Evolutionary conservation across 1,140 invertebrate species (phyloP).

Genomic region (Apis mellifera): Amel_HAv3.1 CM009938.2:7474001-7474500

Average conservation of each 20-base stretch:
- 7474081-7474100: conserved; percentile 21
- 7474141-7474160: neutral
- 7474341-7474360: neutral
- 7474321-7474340: neutral
- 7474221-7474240: too few species aligned
- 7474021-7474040: conserved; percentile 6
- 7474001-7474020: neutral
- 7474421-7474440: too few species aligned
- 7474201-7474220: too few species aligned
- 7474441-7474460: too few species aligned
- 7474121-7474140: conserved; percentile 22
- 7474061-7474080: conserved; percentile 7
- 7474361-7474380: neutral
- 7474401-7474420: neutral
- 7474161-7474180: neutral
- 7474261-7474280: too few species aligned
- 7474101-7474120: conserved; percentile 1
- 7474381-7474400: neutral
- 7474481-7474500: too few species aligned
- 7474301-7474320: neutral
- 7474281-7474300: neutral
- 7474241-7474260: neutral
- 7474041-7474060: neutral
- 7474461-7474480: too few species aligned
- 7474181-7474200: neutral